These are phyloP conservation scores for Dasyurus viverrinus DNA, from an alignment of 2,113 vertebrate species.

Conservation along the genomic window DNA sequence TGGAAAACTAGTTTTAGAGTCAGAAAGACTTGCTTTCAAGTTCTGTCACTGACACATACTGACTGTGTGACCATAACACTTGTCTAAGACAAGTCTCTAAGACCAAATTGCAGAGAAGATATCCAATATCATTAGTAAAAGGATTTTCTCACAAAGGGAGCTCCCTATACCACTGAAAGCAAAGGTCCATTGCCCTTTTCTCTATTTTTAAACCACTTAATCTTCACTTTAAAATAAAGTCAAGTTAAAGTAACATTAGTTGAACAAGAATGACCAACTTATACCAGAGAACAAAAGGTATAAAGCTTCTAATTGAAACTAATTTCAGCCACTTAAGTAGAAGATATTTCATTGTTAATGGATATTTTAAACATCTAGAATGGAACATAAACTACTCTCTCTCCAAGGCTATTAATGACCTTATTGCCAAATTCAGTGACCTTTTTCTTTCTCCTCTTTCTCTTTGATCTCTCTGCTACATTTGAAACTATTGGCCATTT, in stretches of 20 bases:
- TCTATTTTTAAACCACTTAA: conserved; percentile 32
- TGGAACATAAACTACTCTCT: conserved; percentile 31
- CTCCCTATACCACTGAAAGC: background rate
- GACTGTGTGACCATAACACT: background rate
- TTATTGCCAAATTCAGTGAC: conserved; percentile 30
- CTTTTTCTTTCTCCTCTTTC: conserved; percentile 29
- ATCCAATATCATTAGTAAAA: background rate
- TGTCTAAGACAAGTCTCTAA: background rate
- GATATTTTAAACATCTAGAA: conserved; percentile 32
- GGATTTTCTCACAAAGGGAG: background rate
- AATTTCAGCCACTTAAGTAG: background rate
- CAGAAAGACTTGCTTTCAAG: background rate
- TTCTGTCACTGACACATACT: background rate
- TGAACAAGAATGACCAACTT: conserved; percentile 47
- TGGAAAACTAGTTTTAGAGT: background rate
- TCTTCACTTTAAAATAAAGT: conserved; percentile 44
- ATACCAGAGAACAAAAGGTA: conserved; percentile 31
- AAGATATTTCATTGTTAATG: conserved; percentile 35
- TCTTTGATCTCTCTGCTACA: conserved; percentile 9
- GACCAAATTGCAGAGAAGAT: background rate
- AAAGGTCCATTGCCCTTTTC: background rate
- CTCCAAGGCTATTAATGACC: background rate
- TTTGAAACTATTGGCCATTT: background rate
- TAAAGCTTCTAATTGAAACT: background rate
- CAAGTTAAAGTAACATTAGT: conserved; percentile 45